These are phyloP conservation scores for Subanguina moxae DNA, from an alignment of 1,140 invertebrate genomes.

Conservation along the genomic window DNA sequence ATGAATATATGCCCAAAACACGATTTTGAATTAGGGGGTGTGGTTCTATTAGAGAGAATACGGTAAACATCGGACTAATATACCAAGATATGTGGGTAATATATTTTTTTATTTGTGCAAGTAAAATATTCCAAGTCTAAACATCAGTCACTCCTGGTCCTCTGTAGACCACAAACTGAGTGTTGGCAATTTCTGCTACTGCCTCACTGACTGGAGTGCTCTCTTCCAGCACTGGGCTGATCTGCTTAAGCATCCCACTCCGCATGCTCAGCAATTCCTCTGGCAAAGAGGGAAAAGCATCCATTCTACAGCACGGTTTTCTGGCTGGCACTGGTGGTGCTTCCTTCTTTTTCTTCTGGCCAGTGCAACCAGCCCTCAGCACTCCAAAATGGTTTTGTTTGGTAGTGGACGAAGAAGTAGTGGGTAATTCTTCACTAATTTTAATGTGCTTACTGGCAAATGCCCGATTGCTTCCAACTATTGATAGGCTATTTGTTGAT, in stretches of 20 bases:
- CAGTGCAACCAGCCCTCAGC: too few species aligned
- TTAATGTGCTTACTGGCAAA: neutral
- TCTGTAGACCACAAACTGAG: neutral
- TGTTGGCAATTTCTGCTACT: neutral
- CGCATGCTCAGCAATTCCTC: neutral
- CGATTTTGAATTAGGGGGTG: too few species aligned
- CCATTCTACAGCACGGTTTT: neutral
- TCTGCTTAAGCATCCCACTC: neutral
- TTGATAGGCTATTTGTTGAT: neutral
- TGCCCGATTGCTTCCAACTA: neutral
- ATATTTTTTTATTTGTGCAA: too few species aligned
- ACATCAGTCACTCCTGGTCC: constrained; percentile 5
- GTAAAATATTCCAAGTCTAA: neutral
- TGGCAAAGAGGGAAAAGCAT: neutral
- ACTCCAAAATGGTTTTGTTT: neutral
- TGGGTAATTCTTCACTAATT: neutral
- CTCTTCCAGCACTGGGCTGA: neutral
- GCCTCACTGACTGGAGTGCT: neutral
- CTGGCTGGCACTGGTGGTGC: neutral
- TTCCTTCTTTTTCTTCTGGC: neutral
- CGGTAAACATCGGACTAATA: too few species aligned
- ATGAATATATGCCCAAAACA: too few species aligned
- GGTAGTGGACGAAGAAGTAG: neutral
- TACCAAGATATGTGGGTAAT: too few species aligned
- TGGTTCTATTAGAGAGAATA: too few species aligned